Base-by-base conservation (phyloP, 2,888 invertebrate species). In the Ennomos quercinarius region DNA sequence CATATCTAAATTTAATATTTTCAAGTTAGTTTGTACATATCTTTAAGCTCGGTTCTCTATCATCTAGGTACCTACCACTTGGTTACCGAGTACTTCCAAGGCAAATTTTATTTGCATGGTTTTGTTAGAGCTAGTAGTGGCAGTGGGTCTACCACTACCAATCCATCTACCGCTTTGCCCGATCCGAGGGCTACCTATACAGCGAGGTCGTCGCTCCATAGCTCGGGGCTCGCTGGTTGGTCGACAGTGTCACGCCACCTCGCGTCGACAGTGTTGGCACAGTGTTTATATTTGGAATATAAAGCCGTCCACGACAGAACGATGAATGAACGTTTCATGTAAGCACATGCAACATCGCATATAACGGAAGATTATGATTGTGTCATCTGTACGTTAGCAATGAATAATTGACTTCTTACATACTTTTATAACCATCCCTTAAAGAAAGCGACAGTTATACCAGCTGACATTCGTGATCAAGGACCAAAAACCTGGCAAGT, bases 211-310 rank as follows among this genome's bases (percentile, higher is more conserved):
- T 77, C 85, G 87, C 72, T 78, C 89, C 57, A 50, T 49, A 39
- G 55, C 36, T 3, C 62, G 75, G 65, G 67, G 68, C 61, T 47
- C 76, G 74, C 77, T 74, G 81, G 83, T 89, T 89, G 89, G 88
- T 72, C 71, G 72, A 37, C 61, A 62, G 67, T 75, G 80, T 91
- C 91, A 90, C 90, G 90, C 91, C 91, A 90, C 85, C 72, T 71
- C 73, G 69, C 67, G 68, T 60, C 66, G 70, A 60, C 74, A 66
- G 44, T 51, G 27, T 39, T 39, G 35, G 74, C 78, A 78, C 78
- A 73, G 77, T 76, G 83, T 86, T 84, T 89, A 89, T 84, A 87
- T 89, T 89, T 89, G 87, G 88, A 86, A 83, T 82, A 83, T 76
- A 82, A 81, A 66, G 72, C 75, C 72, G 68, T 74, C 68, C 46